Percentiles rank a stretch among this genome's conserved stretches.
Evolutionary conservation across 2,113 vertebrate genomes (phyloP).

Genomic region (Scomber japonicus): DNA sequence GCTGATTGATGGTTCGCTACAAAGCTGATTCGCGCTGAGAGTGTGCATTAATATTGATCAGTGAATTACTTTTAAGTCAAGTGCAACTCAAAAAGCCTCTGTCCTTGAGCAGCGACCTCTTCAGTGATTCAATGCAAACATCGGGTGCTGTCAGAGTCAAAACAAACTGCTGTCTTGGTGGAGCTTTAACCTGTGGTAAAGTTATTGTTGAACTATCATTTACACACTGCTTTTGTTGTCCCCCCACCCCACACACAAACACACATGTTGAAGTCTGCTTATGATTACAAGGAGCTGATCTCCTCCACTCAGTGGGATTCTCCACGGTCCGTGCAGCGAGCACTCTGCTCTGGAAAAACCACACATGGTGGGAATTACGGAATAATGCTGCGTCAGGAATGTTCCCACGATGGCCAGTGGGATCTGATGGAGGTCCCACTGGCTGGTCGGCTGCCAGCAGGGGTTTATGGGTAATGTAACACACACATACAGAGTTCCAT

Average conservation of each 20-base stretch:
- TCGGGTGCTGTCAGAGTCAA: neutral
- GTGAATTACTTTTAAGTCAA: constrained; percentile 16
- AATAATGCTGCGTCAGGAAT: constrained; percentile 82
- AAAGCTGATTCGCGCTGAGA: constrained; percentile 3
- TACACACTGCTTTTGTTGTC: neutral
- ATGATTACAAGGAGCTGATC: constrained; percentile 71
- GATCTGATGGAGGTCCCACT: constrained; percentile 63
- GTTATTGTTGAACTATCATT: neutral
- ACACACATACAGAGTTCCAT: constrained; percentile 49
- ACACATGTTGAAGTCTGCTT: constrained; percentile 47
- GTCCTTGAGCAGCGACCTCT: neutral
- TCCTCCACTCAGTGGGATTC: constrained; percentile 69
- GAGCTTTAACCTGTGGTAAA: neutral
- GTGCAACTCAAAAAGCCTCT: neutral
- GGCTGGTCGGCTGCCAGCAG: constrained; percentile 33
- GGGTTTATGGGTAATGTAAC: constrained; percentile 68
- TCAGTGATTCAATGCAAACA: constrained; percentile 6
- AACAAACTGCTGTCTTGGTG: neutral
- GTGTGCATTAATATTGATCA: constrained; percentile 69
- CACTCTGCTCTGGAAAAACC: constrained; percentile 59
- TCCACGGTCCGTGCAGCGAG: constrained; percentile 58
- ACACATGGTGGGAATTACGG: constrained; percentile 84
- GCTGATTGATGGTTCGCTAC: constrained; percentile 28
- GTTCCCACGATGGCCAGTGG: constrained; percentile 80
- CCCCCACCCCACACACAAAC: neutral